These are phyloP conservation scores for Sebastes vulpes DNA, from an alignment of 2,797 vertebrate species.

Conservation along the genomic window DNA sequence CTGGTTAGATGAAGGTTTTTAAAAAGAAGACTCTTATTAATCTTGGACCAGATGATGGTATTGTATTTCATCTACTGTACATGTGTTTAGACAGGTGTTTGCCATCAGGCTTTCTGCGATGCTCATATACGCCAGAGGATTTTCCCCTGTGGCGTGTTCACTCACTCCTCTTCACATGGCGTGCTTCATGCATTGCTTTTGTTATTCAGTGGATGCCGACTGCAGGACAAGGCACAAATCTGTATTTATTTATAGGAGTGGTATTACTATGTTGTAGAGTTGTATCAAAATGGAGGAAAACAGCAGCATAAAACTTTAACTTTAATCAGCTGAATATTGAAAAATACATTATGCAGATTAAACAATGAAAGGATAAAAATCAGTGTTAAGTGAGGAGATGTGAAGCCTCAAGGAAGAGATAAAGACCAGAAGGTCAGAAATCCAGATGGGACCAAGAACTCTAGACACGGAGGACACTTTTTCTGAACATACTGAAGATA, in stretches of 20 bases:
- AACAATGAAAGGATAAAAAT: neutral
- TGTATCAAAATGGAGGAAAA: neutral
- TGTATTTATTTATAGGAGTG: neutral
- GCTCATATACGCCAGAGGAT: neutral
- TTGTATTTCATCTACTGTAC: slow-evolving; percentile 26
- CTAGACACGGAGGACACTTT: neutral
- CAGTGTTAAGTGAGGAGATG: neutral
- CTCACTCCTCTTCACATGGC: neutral
- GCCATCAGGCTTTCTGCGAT: slow-evolving; percentile 15
- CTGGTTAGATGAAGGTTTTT: slow-evolving; percentile 15
- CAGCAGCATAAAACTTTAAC: neutral
- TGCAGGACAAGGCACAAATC: neutral
- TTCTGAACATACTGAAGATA: neutral
- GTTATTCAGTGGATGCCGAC: slow-evolving; percentile 13
- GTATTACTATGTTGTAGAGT: neutral
- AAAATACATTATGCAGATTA: neutral
- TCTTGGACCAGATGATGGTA: slow-evolving; percentile 16
- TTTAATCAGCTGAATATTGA: neutral
- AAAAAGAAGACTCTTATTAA: slow-evolving; percentile 21
- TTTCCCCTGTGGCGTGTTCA: neutral
- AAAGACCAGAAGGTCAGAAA: neutral
- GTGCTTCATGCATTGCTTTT: neutral
- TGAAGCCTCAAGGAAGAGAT: neutral
- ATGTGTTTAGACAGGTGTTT: slow-evolving; percentile 57
- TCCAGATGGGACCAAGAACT: neutral